Percentiles rank a stretch among this genome's conserved stretches.
Conservation (phyloP, 2,888 invertebrate genomes). For the Euclidia mi region DNA sequence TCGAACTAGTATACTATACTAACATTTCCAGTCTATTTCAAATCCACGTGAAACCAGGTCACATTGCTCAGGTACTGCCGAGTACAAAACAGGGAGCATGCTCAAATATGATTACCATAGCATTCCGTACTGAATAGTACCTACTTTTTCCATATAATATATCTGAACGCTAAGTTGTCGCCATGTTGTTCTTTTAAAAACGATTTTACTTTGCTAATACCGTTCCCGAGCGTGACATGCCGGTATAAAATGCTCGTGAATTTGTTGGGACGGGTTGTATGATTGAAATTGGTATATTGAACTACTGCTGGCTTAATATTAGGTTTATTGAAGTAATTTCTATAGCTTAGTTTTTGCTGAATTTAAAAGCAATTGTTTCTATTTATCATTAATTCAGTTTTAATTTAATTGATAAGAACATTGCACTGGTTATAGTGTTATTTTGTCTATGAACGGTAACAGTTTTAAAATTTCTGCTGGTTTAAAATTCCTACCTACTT, state of each 20-base stretch:
- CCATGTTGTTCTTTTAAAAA: constrained; percentile 28
- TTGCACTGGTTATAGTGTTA: too few relatives aligned
- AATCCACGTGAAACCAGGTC: constrained; percentile 55
- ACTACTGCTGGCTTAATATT: background rate
- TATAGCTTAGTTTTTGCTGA: too few relatives aligned
- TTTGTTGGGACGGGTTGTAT: constrained; percentile 10
- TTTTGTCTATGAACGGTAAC: too few relatives aligned
- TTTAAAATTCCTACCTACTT: too few relatives aligned
- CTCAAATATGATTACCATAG: constrained; percentile 66
- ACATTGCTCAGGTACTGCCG: constrained; percentile 57
- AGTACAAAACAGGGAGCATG: constrained; percentile 60
- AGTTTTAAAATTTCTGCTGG: too few relatives aligned
- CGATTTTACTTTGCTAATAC: constrained; percentile 42
- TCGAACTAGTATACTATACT: constrained; percentile 23
- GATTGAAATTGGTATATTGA: constrained; percentile 5
- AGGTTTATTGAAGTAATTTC: background rate
- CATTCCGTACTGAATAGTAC: constrained; percentile 56
- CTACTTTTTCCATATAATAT: constrained; percentile 27
- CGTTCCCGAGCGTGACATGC: constrained; percentile 14
- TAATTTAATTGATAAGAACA: too few relatives aligned
- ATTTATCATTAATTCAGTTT: too few relatives aligned
- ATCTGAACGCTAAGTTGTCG: constrained; percentile 13
- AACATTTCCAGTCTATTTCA: constrained; percentile 53
- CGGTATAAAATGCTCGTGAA: constrained; percentile 12
- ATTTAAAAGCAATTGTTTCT: too few relatives aligned